Percentiles rank a stretch among this genome's conserved stretches.
phyloP scores from a whole-genome alignment of 2,797 vertebrate species.

The Dermochelys coriacea region DNA sequence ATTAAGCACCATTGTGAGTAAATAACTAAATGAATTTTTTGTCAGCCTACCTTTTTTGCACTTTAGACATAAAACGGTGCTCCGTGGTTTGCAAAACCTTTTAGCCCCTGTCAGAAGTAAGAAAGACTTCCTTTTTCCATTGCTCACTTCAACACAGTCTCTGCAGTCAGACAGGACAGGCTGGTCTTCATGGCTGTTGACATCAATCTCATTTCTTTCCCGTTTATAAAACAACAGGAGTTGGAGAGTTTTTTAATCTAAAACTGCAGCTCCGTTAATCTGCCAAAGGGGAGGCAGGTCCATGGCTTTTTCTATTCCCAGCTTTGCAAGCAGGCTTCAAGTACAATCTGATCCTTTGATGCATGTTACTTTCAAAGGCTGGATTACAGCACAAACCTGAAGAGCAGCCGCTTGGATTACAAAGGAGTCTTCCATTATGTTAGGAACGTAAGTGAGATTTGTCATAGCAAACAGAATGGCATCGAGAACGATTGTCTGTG shows the following conservation, averaged over 20 bases:
- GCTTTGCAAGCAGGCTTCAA: not conserved
- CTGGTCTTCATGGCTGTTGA: not conserved
- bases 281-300: conserved; percentile 13
- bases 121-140: conserved; percentile 41
- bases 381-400: conserved; percentile 8
- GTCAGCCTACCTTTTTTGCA: conserved; percentile 26
- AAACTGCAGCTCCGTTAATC: conserved; percentile 43
- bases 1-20: not conserved
- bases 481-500: not conserved
- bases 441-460: not conserved
- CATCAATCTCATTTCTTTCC: conserved; percentile 51
- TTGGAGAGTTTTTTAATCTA: conserved; percentile 57
- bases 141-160: conserved; percentile 52
- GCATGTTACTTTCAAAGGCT: conserved; percentile 7
- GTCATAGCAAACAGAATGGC: not conserved
- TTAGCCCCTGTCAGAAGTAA: conserved; percentile 34
- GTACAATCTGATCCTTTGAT: not conserved
- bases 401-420: not conserved
- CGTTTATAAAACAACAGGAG: conserved; percentile 52
- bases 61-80: conserved; percentile 11
- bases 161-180: conserved; percentile 50
- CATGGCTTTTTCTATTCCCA: conserved; percentile 45
- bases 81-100: conserved; percentile 55
- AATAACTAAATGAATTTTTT: not conserved
- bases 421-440: not conserved